Base-by-base conservation (phyloP, 1,140 invertebrate species). In the Hylaeus volcanicus region DNA sequence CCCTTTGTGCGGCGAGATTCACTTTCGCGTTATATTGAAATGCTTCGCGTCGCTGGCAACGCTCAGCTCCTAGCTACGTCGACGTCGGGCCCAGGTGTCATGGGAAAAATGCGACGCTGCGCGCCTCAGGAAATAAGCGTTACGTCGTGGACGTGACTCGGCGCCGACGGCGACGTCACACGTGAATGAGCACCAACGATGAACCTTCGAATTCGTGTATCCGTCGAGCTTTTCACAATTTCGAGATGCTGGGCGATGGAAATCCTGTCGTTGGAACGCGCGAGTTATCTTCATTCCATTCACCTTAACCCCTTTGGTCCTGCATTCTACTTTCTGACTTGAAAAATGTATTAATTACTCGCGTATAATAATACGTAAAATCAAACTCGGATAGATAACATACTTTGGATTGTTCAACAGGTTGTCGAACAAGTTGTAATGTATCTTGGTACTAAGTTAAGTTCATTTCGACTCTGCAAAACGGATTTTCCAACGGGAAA, bases 21-120 rank as follows among this genome's bases (percentile, higher is more conserved):
- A 61, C n/a, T 63, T 51, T 78, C 43, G 11, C 12, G 26, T 55
- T 51, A 60, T 76, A 86, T 82, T 58, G 48, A 74, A 85, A 85
- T 60, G 37, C 55, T 56, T 53, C 70, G 60, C 71, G 69, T 84
- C n/a, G 41, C 61, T 65, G 56, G 26, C 53, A 61, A 61, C 45
- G 56, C 63, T 66, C 2, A 76, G 26, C 51, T 8, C 39, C 2
- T 6, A 39, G 8, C 53, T 55, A 51, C 37, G 56, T 14, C 41
- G 45, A 61, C 63, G 72, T 53, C 37, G 5, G 60, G 1, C 45
- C 3, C 26, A 5, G 15, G 55, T 68, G 72, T 75, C 45, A 41
- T 1, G 41, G 9, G 55, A 75, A 55, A 80, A 75, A 68, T 61
- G 55, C 15, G 64, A 68, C 39, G 37, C 26, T n/a, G 15, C 14